Evolutionary conservation across 2,797 vertebrate species (phyloP), one percentile per base, ranked within the genome.

Genomic region (Myotis findleyi): DNA sequence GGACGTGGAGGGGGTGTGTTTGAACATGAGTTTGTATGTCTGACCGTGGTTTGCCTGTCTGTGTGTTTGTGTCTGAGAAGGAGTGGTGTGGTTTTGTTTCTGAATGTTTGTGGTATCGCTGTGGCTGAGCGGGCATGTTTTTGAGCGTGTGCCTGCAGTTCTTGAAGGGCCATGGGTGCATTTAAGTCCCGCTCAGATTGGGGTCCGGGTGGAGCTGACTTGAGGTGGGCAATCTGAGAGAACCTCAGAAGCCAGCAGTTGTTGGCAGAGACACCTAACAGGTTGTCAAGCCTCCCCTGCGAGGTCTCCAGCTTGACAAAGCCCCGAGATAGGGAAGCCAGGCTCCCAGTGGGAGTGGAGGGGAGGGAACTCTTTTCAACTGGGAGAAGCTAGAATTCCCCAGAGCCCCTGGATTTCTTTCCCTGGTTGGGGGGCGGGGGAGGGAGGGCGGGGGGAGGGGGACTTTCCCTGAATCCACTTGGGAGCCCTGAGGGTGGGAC

Each of bases 121-220:
- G 55, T 27, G 47, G 55, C 57, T 1, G 0, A 41, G 11, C 5
- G 14, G 66, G 21, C 27, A 9, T 30, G 30, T 59, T 30, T 57
- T 21, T 47, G 25, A 80, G 33, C 0, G 0, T 7, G 27, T 7
- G 30, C 25, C 87, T 72, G 10, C 10, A 14, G 30, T 57, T 71
- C 57, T 17, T 9, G 2, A 10, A 9, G 57, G 53, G 53, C 71
- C 1, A 0, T 3, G 9, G 49, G 25, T 55, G 6, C 44, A 0
- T 30, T 49, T 27, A 44, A 49, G 8, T 33, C 13, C 33, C 9
- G 0, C 71, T 71, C 49, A 4, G 59, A 55, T 6, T n/a, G 44
- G 66, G 83, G 84, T 57, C n/a, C 1, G 0, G 59, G 51, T 18
- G 16, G 57, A 36, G 49, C 59, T 59, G 73, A 75, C 57, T 76